These are phyloP conservation scores for Drosophila recens DNA, from an alignment of 2,888 invertebrate species.

Conservation along the genomic window DNA sequence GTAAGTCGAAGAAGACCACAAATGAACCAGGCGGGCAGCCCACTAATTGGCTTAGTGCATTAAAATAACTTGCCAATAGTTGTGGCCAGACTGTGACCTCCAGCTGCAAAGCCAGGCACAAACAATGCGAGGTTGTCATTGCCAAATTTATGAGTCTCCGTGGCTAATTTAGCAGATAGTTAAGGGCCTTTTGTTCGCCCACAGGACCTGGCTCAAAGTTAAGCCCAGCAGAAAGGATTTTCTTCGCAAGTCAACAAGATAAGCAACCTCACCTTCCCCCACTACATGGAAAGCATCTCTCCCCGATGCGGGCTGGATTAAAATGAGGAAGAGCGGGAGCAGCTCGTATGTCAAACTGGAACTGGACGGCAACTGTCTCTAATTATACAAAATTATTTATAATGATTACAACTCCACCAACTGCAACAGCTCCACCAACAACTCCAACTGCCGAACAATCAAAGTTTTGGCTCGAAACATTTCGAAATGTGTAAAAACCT, in stretches of 20 bases:
- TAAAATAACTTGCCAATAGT: slow-evolving; percentile 79
- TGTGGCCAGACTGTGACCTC: slow-evolving; percentile 67
- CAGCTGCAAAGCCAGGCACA: slow-evolving; percentile 27
- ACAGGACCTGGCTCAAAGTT: slow-evolving; percentile 42
- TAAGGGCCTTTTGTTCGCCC: slow-evolving; percentile 56
- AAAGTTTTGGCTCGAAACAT: slow-evolving; percentile 38
- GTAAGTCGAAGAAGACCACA: slow-evolving; percentile 50
- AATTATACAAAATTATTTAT: slow-evolving; percentile 80
- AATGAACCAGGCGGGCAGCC: slow-evolving; percentile 64
- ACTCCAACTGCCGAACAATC: slow-evolving; percentile 28
- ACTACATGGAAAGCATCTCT: neutral
- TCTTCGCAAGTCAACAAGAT: slow-evolving; percentile 55
- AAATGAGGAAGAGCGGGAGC: neutral
- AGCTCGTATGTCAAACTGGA: slow-evolving; percentile 63
- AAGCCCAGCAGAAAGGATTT: slow-evolving; percentile 69
- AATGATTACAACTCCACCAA: slow-evolving; percentile 53
- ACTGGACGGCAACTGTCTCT: slow-evolving; percentile 73
- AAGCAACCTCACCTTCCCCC: slow-evolving; percentile 24
- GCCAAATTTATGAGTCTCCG: slow-evolving; percentile 81
- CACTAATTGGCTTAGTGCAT: slow-evolving; percentile 80
- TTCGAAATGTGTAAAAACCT: slow-evolving; percentile 70
- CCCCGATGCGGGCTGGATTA: slow-evolving; percentile 11
- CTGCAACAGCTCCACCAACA: slow-evolving; percentile 1
- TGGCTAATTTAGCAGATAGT: slow-evolving; percentile 79
- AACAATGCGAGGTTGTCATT: slow-evolving; percentile 73